Conservation (phyloP, 2,888 invertebrate genomes). For the Dicycla oo region DNA sequence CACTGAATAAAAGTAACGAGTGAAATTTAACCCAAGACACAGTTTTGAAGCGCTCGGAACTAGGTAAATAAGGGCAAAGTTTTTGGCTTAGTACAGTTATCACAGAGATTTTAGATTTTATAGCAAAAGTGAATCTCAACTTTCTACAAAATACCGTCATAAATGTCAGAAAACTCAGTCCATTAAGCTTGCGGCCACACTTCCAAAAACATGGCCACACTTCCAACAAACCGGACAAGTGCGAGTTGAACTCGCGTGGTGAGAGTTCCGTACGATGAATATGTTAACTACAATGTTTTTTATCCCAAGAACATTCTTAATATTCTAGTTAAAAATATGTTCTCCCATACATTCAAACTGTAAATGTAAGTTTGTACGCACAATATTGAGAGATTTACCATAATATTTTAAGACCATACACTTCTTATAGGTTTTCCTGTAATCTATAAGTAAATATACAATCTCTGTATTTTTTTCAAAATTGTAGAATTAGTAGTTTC, state of each 20-base stretch:
- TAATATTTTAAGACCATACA: too few species aligned
- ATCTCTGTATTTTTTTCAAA: too few species aligned
- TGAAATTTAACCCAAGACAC: constrained; percentile 27
- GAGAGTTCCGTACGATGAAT: neutral
- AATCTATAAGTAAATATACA: too few species aligned
- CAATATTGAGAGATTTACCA: too few species aligned
- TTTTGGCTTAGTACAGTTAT: constrained; percentile 39
- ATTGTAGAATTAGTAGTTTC: too few species aligned
- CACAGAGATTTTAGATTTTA: constrained; percentile 33
- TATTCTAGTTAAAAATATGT: too few species aligned
- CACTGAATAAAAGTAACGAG: constrained; percentile 20
- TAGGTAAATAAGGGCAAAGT: neutral
- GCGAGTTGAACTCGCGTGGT: too few species aligned
- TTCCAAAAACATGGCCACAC: neutral
- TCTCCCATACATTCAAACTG: too few species aligned
- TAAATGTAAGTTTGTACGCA: too few species aligned
- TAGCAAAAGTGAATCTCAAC: constrained; percentile 45
- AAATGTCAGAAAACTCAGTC: constrained; percentile 45
- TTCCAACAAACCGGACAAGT: too few species aligned
- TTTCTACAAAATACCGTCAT: constrained; percentile 49
- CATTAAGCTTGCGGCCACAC: constrained; percentile 27
- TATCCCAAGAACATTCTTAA: too few species aligned
- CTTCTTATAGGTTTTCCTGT: too few species aligned
- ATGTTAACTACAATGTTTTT: neutral
- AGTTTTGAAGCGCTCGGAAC: constrained; percentile 1